Evolutionary conservation across 2,113 vertebrate species (phyloP).

Genomic region (Astur gentilis): DNA sequence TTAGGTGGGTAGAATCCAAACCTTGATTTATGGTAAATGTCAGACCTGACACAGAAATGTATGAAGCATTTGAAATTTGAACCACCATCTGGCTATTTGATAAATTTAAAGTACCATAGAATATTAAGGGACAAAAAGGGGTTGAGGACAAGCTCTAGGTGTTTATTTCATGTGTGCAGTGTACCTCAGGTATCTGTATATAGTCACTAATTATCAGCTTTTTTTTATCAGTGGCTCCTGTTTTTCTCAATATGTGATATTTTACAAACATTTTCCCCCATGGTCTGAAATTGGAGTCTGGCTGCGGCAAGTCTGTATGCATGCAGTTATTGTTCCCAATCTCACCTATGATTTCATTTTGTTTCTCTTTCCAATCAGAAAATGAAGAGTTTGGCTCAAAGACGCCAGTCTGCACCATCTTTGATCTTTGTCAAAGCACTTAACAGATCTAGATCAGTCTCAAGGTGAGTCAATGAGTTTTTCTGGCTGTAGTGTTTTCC

Average conservation of each 20-base stretch:
- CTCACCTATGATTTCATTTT: constrained; percentile 17
- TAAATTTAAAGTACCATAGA: neutral
- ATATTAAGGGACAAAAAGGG: neutral
- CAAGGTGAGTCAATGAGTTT: constrained; percentile 75
- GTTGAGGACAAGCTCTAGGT: neutral
- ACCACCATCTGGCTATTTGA: neutral
- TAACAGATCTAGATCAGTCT: constrained; percentile 81
- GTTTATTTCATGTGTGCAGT: neutral
- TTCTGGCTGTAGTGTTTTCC: neutral
- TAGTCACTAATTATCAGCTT: neutral
- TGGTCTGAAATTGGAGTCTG: neutral
- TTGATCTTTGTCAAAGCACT: constrained; percentile 93
- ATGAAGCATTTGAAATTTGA: neutral
- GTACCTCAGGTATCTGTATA: neutral
- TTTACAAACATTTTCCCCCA: neutral
- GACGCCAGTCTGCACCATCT: constrained; percentile 90
- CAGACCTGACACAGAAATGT: neutral
- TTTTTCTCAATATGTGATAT: neutral
- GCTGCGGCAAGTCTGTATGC: neutral
- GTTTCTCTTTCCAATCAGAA: constrained; percentile 74
- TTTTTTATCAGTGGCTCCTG: neutral
- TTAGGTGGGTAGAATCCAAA: neutral
- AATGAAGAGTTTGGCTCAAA: constrained; percentile 91
- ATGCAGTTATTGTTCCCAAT: neutral
- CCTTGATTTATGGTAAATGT: neutral